phyloP scores from a whole-genome alignment of 2,888 invertebrate species.

The Tridacna gigas region DNA sequence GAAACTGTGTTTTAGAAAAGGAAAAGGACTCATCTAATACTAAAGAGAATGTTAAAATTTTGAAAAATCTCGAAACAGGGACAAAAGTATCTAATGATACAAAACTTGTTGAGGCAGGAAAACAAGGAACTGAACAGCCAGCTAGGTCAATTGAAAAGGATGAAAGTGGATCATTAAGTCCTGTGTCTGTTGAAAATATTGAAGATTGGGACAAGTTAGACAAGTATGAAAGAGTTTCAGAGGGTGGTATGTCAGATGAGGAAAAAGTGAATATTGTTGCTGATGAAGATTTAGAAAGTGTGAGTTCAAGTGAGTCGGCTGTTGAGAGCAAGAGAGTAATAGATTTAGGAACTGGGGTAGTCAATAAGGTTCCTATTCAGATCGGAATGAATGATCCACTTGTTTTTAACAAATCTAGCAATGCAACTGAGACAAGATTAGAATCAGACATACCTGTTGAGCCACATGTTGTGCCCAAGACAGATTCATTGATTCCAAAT shows the following conservation, averaged over 20 bases:
- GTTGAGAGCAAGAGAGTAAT: constrained; percentile 8
- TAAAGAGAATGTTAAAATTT: background rate
- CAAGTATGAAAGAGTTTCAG: constrained; percentile 52
- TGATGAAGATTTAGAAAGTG: constrained; percentile 49
- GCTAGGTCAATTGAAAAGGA: background rate
- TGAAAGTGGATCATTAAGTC: constrained; percentile 38
- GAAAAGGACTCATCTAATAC: background rate
- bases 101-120: background rate
- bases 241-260: constrained; percentile 35
- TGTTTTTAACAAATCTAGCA: constrained; percentile 48
- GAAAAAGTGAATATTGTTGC: background rate
- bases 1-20: background rate
- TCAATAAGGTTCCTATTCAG: constrained; percentile 48
- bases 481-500: constrained; percentile 25
- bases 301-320: constrained; percentile 47
- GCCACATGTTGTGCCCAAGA: background rate
- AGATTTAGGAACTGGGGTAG: background rate
- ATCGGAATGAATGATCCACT: constrained; percentile 63
- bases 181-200: constrained; percentile 50
- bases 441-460: constrained; percentile 1
- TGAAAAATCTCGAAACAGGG: background rate
- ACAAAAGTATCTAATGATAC: no score
- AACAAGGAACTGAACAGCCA: constrained; percentile 1
- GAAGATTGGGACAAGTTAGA: constrained; percentile 56
- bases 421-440: background rate